Base-by-base conservation (phyloP, 2,888 invertebrate species). In the Eristalis tenax region DNA sequence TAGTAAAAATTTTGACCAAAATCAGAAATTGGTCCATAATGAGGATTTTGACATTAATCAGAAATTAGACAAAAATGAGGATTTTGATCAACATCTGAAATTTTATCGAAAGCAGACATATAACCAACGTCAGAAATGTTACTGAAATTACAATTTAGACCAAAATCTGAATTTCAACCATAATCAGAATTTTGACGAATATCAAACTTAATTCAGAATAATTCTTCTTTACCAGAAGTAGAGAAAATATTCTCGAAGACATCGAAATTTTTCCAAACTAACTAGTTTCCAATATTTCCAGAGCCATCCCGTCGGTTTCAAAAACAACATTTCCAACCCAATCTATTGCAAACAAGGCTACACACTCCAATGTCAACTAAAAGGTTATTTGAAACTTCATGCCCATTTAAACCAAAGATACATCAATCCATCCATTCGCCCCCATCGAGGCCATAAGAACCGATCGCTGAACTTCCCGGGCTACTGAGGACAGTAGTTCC, bases 381-480 rank as follows among this genome's bases (percentile, higher is more conserved):
- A 50, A 50, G 18, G 18, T 50, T 6, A 50, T 50, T 50, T 4
- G 50, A 50, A 50, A 50, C 18, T 50, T 50, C 50, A 50, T 18
- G 50, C 50, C 50, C 50, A 18, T 50, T 50, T 50, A 18, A 18
- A 2, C 50, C 50, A 50, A 18, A 50, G 18, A 50, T 50, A 50
- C 50, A 50, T 50, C 50, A 50, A 50, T 18, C 18, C 50, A 50
- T 8, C 50, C n/a, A 18, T 11, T 38, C 15, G 15, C 15, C 4
- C n/a, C 50, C 8, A 15, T 43, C 22, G 23, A 28, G 4, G n/a
- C 26, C 26, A 15, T 28, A 61, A 61, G 28, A 26, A 26, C 61
- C 23, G 61, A 61, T 28, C 13, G 50, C 18, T 50, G n/a, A 70
- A 57, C 22, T 70, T 59, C 23, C 15, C 70, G 10, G 70, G 50